Evolutionary conservation across 2,888 invertebrate genomes (phyloP), one percentile per base, ranked within the genome.

Genomic region (Seira sanloemensis): DNA sequence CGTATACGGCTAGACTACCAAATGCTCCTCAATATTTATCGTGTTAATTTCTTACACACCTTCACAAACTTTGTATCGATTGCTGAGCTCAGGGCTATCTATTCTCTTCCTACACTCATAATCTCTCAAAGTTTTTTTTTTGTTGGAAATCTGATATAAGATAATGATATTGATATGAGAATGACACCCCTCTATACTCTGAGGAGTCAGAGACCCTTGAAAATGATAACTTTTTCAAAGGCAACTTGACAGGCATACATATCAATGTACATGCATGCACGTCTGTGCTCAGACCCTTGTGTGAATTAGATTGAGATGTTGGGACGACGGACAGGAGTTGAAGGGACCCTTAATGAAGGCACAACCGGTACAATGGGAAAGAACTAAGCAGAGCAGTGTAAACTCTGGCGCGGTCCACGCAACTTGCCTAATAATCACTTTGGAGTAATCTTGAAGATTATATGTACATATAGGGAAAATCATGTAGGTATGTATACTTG

Each of bases 271-370:
- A 46, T 26, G 27, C 18, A 50, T 73, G 66, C 27, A 24, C 23
- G 37, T n/a, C 18, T 75, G 19, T 67, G 26, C 66, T 67, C 54
- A 73, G 27, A 72, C 72, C 54, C 72, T 67, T n/a, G n/a, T n/a
- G 50, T 66, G 73, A 73, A 72, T 79, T 79, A 66, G 73, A 79
- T 79, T 54, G 67, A 66, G 66, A 21, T 66, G 72, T 37, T 37
- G 78, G 62, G 71, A 69, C 46, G 18, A 66, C 68, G 27, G 67
- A 23, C 69, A 71, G 25, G 23, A 68, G 23, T 68, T 74, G 80
- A 80, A 80, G 69, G 75, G 80, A 16, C 26, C 69, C 80, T 74
- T 80, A 80, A 80, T 80, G 80, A 80, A 74, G 71, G n/a, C 27
- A 62, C 27, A 75, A 76, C 65, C 23, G 9, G 37, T 37, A 37